phyloP scores from a whole-genome alignment of 2,888 invertebrate genomes.

The Craniophora ligustri region DNA sequence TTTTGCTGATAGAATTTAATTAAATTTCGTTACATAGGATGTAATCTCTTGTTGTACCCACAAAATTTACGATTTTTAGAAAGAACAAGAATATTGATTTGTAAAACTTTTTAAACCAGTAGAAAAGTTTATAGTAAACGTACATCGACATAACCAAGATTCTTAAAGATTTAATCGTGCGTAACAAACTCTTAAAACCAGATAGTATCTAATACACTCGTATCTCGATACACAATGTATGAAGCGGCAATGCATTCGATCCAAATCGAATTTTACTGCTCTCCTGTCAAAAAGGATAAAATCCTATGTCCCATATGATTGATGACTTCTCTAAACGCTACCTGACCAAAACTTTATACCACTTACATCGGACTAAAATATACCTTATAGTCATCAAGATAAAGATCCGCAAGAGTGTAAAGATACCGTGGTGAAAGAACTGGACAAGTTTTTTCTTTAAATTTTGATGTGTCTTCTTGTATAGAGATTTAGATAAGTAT shows the following conservation, averaged over 20 bases:
- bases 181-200: constrained; percentile 35
- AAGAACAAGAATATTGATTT: too few species aligned
- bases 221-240: constrained; percentile 21
- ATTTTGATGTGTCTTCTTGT: constrained; percentile 63
- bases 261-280: constrained; percentile 46
- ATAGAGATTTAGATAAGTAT: constrained; percentile 64
- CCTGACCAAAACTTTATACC: constrained; percentile 18
- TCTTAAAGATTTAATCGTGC: constrained; percentile 32
- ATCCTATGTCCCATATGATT: constrained; percentile 68
- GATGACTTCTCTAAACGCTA: constrained; percentile 56
- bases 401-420: constrained; percentile 8
- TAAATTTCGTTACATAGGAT: too few species aligned
- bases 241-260: constrained; percentile 49
- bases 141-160: constrained; percentile 13
- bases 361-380: constrained; percentile 18
- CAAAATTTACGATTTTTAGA: too few species aligned
- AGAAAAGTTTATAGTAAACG: too few species aligned
- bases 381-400: neutral
- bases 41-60: too few species aligned
- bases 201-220: constrained; percentile 30
- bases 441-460: constrained; percentile 54
- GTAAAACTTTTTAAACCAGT: too few species aligned
- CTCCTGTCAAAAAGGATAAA: constrained; percentile 48
- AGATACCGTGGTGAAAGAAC: constrained; percentile 40
- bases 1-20: too few species aligned